Base-by-base conservation (phyloP, 2,797 vertebrate genomes). In the Podarcis siculus region DNA sequence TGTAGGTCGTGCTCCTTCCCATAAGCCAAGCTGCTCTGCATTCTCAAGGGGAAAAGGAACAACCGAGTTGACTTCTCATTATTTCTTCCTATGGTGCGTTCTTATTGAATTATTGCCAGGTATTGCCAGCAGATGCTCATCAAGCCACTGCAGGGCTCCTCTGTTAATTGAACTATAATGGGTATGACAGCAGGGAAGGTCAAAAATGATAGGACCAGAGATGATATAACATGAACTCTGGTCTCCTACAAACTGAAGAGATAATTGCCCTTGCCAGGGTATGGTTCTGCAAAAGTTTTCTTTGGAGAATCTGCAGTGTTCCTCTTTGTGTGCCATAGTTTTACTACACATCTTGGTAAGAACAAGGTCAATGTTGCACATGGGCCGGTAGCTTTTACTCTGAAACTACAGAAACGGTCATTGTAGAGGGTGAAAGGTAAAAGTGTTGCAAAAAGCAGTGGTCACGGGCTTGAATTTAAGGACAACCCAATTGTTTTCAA, bases 121-220 rank as follows among this genome's bases (percentile, higher is more conserved):
- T 97, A 97, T 97, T 97, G 95, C 94, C 93, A 96, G 97, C 98
- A 99, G 98, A 98, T 99, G 98, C 97, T 98, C 97, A 96, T 98
- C 97, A 97, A 97, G 96, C 97, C 91, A 82, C 97, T 97, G 97
- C 96, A 93, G 94, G 98, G 95, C 95, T 95, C 97, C 92, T 97
- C 95, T 96, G 96, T 98, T 98, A 98, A 98, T 98, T 99, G 98
- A 98, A 97, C 97, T 97, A 96, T 98, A 98, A 99, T 98, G 97
- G 96, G 96, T 95, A 92, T 96, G 96, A 96, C 98, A 98, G 98
- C 97, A 96, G 98, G 98, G 97, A 98, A 98, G 98, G 98, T 98
- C 97, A 97, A 96, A 89, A 95, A 96, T 91, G 96, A 96, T 83
- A 78, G 95, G 92, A 94, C 95, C 93, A 94, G 94, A 97, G 96